Conservation (phyloP, 2,113 vertebrate species). For the Cephalophus harveyi region DNA sequence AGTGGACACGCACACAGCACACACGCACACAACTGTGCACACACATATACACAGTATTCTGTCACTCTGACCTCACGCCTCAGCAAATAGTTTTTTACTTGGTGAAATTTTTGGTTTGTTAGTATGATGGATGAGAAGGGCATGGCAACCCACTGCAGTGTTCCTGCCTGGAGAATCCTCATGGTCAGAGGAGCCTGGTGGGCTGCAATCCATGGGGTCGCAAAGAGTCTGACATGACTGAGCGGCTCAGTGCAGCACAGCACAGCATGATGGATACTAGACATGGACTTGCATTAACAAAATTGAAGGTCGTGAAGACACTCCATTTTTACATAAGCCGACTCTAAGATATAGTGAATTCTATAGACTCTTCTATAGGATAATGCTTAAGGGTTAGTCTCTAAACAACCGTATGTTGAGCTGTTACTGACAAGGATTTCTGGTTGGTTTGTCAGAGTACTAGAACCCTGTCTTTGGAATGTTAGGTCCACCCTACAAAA, state of each 20-base stretch:
- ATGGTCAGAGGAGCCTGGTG: not conserved
- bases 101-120: not conserved
- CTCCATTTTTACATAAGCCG: not conserved
- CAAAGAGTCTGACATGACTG: not conserved
- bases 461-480: not conserved
- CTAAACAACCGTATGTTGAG: not conserved
- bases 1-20: not conserved
- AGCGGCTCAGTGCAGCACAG: not conserved
- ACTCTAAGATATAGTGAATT: not conserved
- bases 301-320: not conserved
- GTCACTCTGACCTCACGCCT: not conserved
- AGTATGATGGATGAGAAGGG: not conserved
- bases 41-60: no score
- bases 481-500: not conserved
- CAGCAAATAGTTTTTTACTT: not conserved
- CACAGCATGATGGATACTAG: not conserved
- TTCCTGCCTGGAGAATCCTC: not conserved
- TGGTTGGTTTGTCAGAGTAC: not conserved
- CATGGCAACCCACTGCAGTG: not conserved
- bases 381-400: not conserved
- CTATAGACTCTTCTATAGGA: not conserved
- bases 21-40: fast-evolving
- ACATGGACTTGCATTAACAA: not conserved
- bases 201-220: not conserved
- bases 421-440: not conserved